Base-by-base conservation (phyloP, 1,140 invertebrate species). In the Aplysia californica region DNA sequence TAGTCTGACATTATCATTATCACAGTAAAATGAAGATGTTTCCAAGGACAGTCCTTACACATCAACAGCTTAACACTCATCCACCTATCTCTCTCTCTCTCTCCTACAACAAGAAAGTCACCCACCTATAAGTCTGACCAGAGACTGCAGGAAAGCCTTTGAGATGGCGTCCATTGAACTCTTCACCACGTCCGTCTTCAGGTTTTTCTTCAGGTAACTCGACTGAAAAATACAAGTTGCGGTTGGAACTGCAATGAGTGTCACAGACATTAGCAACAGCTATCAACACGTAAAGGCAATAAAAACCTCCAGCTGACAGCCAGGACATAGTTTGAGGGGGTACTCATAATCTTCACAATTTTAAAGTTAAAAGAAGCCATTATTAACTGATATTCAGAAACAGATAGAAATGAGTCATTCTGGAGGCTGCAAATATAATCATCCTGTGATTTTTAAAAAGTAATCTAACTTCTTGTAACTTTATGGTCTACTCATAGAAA, bases 111-210 rank as follows among this genome's bases (percentile, higher is more conserved):
- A n/a, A n/a, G n/a, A n/a, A n/a, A n/a, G n/a, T n/a, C n/a, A n/a
- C 80, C 56, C 82, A 89, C 88, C 96, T 83, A 98, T 98, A 38
- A 98, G 90, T 87, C 94, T 94, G 2, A 98, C 97, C 68, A 98
- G 90, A 10, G 96, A 95, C 75, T 94, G 92, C 31, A 98, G 90
- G 90, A 98, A 98, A 35, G 96, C 95, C 82, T 95, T 92, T 0
- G 96, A 95, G 1, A 98, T 94, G 0, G 95, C 94, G 89, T 98
- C 97, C 83, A 86, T 85, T 15, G 82, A 79, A 41, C 38, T 80
- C 55, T 80, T 84, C 44, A 87, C 74, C 41, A 82, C 83, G 41
- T 88, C 85, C 61, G 77, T 80, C 74, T 83, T 84, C 55, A 87
- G 70, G 58, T 84, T 76, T 56, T 85, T 86, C 77, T 90, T 90